Base-by-base conservation (phyloP, 92 coral and sea anemone genomes). In the Siderastrea siderea region DNA sequence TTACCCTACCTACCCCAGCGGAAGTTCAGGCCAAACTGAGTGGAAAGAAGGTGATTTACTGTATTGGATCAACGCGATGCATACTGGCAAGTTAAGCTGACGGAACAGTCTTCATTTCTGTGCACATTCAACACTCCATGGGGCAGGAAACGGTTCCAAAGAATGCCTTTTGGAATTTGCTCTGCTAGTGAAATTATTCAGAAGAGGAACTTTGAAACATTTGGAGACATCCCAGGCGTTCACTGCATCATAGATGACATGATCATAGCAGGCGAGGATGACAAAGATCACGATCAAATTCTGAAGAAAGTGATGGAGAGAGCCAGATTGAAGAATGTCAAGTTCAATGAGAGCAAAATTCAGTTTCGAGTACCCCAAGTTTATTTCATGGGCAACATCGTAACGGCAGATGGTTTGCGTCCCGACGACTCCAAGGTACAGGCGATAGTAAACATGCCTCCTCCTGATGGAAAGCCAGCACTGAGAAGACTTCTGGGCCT, bases 61-160 rank as follows among this genome's bases (percentile, higher is more conserved):
- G 79, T 1, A 48, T 71, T 83, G 45, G 68, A 83, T 72, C 61
- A 57, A 69, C 64, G 78, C 13, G 65, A 58, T 65, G 70, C 70
- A 5, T 92, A 88, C 68, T 92, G 95, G 90, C 90, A 92, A 75
- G 79, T 78, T 38, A 84, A 88, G 47, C 83, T 92, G 11, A 86
- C 83, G 38, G 91, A 87, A 66, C 79, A 78, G 62, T 88, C 90
- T 7, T 82, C 94, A 53, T 83, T 66, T 77, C 69, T 91, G 44
- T 84, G 93, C 81, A 81, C 89, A 38, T 90, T 84, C 58, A 84
- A 90, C 90, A 85, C 83, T 43, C 90, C 93, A 2, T 90, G 68
- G 8, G 85, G 91, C 6, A 44, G 91, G 46, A 78, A 85, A 47
- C 86, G 79, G 51, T 90, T 80, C 84, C 80, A 90, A 75, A 53